phyloP scores from a whole-genome alignment of 2,888 invertebrate species.

The Aleiodes leptofemur region DNA sequence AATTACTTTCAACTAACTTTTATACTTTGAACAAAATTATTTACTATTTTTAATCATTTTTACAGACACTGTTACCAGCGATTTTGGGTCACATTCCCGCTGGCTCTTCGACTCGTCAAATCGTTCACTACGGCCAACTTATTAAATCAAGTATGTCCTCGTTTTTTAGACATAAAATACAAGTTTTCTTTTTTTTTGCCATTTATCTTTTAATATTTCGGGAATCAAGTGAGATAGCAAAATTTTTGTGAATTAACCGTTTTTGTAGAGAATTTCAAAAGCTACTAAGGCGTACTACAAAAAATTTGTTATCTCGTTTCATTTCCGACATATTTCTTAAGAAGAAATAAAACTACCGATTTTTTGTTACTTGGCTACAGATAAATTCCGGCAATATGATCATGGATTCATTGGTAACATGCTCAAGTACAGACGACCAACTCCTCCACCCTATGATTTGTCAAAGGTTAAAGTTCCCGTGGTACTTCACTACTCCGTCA shows the following conservation, averaged over 20 bases:
- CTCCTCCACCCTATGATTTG: slow-evolving; percentile 80
- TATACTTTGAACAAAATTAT: not conserved
- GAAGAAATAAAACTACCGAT: too few relatives aligned
- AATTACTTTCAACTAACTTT: too few relatives aligned
- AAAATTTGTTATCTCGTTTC: too few relatives aligned
- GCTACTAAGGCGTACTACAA: too few relatives aligned
- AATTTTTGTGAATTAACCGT: too few relatives aligned
- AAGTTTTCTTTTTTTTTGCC: not conserved
- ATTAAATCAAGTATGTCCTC: slow-evolving; percentile 71
- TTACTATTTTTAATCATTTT: slow-evolving; percentile 6
- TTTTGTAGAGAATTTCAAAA: too few relatives aligned
- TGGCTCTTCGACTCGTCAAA: slow-evolving; percentile 82
- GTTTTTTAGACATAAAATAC: not conserved
- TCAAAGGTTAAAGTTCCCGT: slow-evolving; percentile 79
- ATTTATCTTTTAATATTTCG: not conserved
- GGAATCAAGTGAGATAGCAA: too few relatives aligned
- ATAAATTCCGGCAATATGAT: slow-evolving; percentile 76
- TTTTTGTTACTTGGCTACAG: slow-evolving; percentile 47
- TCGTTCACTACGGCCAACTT: slow-evolving; percentile 85
- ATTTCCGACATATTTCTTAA: too few relatives aligned
- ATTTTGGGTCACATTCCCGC: slow-evolving; percentile 84
- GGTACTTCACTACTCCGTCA: slow-evolving; percentile 81
- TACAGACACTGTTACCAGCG: slow-evolving; percentile 82
- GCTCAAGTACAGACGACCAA: slow-evolving; percentile 76
- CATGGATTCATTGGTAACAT: slow-evolving; percentile 77